These are phyloP conservation scores for Apocrypta bakeri DNA, from an alignment of 1,140 invertebrate genomes.

Conservation along the genomic window DNA sequence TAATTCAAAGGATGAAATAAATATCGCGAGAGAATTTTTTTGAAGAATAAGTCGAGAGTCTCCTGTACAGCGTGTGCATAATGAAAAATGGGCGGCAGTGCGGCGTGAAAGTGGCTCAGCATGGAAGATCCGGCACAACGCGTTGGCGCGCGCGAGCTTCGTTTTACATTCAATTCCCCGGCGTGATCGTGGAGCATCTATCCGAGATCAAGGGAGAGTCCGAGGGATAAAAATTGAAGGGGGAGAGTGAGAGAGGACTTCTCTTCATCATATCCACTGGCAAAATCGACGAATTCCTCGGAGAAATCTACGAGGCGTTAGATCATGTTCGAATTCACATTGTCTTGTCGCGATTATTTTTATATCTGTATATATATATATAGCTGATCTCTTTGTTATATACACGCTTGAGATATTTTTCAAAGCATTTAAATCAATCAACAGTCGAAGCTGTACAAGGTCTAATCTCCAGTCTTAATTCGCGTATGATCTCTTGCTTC, in stretches of 20 bases:
- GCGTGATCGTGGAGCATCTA: slow-evolving; percentile 46
- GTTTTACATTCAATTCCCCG: slow-evolving; percentile 58
- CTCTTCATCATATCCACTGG: slow-evolving; percentile 27
- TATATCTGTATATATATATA: no score
- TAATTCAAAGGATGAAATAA: neutral
- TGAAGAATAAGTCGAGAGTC: neutral
- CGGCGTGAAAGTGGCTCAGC: slow-evolving; percentile 21
- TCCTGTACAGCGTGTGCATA: slow-evolving; percentile 4
- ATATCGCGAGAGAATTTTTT: neutral
- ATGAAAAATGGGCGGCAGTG: slow-evolving; percentile 36
- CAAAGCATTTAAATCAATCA: neutral
- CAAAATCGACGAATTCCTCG: slow-evolving; percentile 58
- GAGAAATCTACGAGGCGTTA: slow-evolving; percentile 68
- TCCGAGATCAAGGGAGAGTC: slow-evolving; percentile 11
- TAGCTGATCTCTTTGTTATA: no score
- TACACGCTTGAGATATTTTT: neutral
- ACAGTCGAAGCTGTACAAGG: neutral
- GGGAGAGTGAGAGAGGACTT: neutral
- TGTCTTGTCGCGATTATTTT: neutral
- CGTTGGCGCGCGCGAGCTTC: neutral
- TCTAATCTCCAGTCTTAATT: neutral
- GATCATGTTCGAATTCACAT: slow-evolving; percentile 57
- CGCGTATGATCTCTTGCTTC: neutral
- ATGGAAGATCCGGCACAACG: neutral
- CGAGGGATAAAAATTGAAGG: slow-evolving; percentile 30